A percentile compares a stretch with the other conserved stretches of the same genome.
Conservation (phyloP, 2,797 vertebrate species). For the Sebastes cheni region DNA sequence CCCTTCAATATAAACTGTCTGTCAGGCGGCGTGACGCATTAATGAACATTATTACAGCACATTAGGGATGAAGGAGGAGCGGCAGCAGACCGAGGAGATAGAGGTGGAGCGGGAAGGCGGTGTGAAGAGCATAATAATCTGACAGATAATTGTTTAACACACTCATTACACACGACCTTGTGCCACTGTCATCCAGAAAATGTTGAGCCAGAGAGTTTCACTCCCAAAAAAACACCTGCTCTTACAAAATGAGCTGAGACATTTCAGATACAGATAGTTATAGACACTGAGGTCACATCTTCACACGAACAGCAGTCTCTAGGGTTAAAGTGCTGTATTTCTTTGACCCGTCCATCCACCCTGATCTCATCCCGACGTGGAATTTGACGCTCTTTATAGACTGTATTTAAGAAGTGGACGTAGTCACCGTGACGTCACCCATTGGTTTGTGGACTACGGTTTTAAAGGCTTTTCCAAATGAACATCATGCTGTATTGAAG, state of each 20-base stretch:
- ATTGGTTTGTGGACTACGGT: too few relatives aligned
- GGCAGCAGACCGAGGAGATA: constrained; percentile 51
- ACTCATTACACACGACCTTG: constrained; percentile 71
- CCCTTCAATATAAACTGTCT: constrained; percentile 40
- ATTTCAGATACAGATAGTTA: background rate
- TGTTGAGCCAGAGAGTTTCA: background rate
- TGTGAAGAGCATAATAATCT: constrained; percentile 70
- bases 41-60: constrained; percentile 65
- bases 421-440: too few relatives aligned
- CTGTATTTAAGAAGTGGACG: too few relatives aligned
- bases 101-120: constrained; percentile 51
- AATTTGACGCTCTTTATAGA: too few relatives aligned
- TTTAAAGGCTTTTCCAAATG: too few relatives aligned
- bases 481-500: too few relatives aligned
- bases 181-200: constrained; percentile 44
- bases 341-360: background rate
- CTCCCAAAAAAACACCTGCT: background rate
- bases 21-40: constrained; percentile 54
- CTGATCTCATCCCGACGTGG: too few relatives aligned
- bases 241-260: background rate
- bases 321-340: too few relatives aligned
- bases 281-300: background rate
- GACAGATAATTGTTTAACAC: constrained; percentile 70
- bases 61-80: constrained; percentile 70
- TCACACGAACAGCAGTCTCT: too few relatives aligned